Evolutionary conservation across 2,797 vertebrate species (phyloP), one percentile per base, ranked within the genome.

Genomic region (Phrynocephalus forsythii): DNA sequence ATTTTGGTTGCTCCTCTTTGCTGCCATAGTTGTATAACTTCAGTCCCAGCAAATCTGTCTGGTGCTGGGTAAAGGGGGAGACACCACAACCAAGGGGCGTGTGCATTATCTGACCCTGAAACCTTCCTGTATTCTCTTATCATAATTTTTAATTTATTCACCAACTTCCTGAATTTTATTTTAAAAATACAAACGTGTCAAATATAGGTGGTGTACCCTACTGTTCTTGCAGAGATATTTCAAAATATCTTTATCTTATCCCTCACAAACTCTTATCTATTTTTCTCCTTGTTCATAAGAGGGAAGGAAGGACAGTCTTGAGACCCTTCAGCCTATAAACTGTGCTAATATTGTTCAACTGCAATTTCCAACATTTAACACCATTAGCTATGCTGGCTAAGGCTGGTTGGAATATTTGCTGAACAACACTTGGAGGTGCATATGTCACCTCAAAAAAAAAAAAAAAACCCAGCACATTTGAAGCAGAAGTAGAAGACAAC

Each of bases 381-480:
- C 13, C 18, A 63, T 63, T 63, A 56, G 52, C 52, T 56, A 56
- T 56, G 52, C 52, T 56, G 52, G 60, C 60, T 20, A 4, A 63
- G 60, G 60, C 60, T 63, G 18, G 60, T 63, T 15, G 18, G 60
- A 63, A 63, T 63, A 18, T 15, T 18, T 63, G 60, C 20, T 5
- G 18, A 63, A 5, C 18, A 63, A 63, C 16, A 63, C 60, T 63
- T 5, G 60, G 60, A 63, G 18, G 60, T 18, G 60, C 60, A 63
- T 63, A 63, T 63, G 60, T 10, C 6, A 10, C 30, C 68, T 24
- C 30, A 30, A 20, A 30, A 75, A 71, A 50, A 75, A 71, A 50
- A 38, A 33, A 88, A 63, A 71, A 16, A 44, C n/a, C 10, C 63
- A 75, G 48, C 67, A n/a, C 63, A 78, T 79, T 88, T 60, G 50